Evolutionary conservation across 2,113 vertebrate species (phyloP).

Genomic region (Oophaga pumilio): DNA sequence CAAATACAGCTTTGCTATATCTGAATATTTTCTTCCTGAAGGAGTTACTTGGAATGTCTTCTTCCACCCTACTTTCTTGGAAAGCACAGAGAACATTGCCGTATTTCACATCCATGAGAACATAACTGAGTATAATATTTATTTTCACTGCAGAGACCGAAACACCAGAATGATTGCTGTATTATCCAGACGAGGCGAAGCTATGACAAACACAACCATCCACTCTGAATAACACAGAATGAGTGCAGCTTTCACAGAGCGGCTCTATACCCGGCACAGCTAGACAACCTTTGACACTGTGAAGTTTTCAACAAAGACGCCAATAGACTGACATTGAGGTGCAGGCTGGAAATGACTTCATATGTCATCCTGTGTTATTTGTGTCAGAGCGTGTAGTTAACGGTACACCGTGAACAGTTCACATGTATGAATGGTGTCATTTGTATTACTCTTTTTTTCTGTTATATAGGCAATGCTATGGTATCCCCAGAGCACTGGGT

Average conservation of each 20-base stretch:
- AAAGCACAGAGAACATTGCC: neutral
- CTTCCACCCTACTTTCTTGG: neutral
- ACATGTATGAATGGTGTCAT: neutral
- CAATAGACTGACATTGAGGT: neutral
- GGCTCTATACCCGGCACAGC: neutral
- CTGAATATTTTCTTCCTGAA: neutral
- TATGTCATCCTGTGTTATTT: neutral
- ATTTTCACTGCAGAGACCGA: neutral
- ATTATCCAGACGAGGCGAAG: neutral
- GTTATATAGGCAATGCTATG: neutral
- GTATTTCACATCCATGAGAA: neutral
- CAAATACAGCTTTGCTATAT: neutral
- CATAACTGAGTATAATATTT: neutral
- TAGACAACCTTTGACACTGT: neutral
- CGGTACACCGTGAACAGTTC: neutral
- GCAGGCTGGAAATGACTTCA: slow-evolving; percentile 8
- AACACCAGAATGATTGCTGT: neutral
- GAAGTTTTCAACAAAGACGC: neutral
- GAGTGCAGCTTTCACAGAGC: neutral
- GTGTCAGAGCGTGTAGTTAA: neutral
- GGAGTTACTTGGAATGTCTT: neutral
- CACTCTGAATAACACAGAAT: neutral
- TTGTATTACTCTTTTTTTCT: neutral
- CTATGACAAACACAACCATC: neutral
- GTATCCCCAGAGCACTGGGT: no score